A percentile compares a stretch with the other conserved stretches of the same genome.
These are phyloP conservation scores for Planiliza haematocheilus DNA, from an alignment of 2,113 vertebrate species.

Conservation along the genomic window DNA sequence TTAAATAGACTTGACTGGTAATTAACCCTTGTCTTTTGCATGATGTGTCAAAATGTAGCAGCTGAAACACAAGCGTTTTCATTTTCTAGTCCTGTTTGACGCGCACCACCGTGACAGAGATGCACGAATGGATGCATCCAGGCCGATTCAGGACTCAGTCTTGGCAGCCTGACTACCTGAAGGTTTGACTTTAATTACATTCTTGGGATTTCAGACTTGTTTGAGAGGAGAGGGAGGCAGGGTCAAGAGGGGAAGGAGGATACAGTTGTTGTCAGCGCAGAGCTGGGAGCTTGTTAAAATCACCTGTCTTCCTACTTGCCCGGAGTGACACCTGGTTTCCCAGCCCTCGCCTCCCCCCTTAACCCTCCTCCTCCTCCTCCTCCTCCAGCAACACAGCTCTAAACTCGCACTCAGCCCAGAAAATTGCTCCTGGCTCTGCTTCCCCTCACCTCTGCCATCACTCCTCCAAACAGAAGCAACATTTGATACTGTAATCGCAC, in stretches of 20 bases:
- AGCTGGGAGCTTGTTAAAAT: constrained; percentile 71
- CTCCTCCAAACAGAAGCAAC: constrained; percentile 70
- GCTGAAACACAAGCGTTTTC: too few species aligned
- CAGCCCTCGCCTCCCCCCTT: constrained; percentile 40
- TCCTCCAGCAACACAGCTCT: constrained; percentile 33
- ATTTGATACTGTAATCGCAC: constrained; percentile 77
- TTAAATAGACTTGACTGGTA: too few species aligned
- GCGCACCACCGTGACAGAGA: background rate
- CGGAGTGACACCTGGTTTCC: constrained; percentile 77
- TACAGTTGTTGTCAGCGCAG: constrained; percentile 55
- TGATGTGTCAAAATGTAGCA: too few species aligned
- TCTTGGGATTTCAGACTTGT: constrained; percentile 68
- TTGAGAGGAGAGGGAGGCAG: constrained; percentile 22
- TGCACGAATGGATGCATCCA: constrained; percentile 6
- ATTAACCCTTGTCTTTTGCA: too few species aligned
- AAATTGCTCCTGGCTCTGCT: constrained; percentile 54
- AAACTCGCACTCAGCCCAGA: constrained; percentile 31
- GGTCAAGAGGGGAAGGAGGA: constrained; percentile 23
- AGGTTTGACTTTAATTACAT: constrained; percentile 74
- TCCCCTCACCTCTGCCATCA: constrained; percentile 53
- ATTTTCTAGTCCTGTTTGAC: too few species aligned
- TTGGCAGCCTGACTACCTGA: constrained; percentile 44
- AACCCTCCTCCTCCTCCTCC: constrained; percentile 27
- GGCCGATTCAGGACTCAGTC: constrained; percentile 12
- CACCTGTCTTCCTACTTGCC: constrained; percentile 68